phyloP scores from a whole-genome alignment of 2,797 vertebrate species.

The Chanos chanos region DNA sequence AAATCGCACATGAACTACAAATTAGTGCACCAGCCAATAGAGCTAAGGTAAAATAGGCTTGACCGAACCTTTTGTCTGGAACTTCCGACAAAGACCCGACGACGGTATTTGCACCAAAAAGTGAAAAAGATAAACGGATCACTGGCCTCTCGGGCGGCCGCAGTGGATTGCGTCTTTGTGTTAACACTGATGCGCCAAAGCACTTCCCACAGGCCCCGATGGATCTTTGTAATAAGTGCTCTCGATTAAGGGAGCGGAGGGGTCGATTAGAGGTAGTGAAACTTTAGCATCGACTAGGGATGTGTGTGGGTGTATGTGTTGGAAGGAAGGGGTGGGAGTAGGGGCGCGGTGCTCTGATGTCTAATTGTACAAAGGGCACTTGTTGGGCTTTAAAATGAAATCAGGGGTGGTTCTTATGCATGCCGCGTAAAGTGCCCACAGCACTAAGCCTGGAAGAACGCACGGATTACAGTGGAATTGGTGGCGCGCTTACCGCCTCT shows the following conservation, averaged over 20 bases:
- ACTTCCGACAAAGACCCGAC: no score
- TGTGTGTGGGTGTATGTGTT: conserved; percentile 9
- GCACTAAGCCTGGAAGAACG: no score
- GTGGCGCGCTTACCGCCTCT: no score
- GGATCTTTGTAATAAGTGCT: neutral
- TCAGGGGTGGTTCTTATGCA: conserved; percentile 10
- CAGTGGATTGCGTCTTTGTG: conserved; percentile 7
- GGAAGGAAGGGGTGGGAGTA: neutral
- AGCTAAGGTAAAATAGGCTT: conserved; percentile 75
- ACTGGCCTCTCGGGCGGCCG: neutral
- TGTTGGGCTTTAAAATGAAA: conserved; percentile 7
- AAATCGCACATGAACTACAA: conserved; percentile 80
- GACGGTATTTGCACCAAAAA: no score
- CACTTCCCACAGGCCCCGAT: neutral
- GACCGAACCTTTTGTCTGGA: no score
- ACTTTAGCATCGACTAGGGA: neutral
- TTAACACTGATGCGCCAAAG: neutral
- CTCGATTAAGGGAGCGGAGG: neutral
- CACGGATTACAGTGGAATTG: no score
- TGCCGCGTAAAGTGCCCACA: conserved; percentile 3
- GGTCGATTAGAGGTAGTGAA: conserved; percentile 2
- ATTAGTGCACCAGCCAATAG: conserved; percentile 78
- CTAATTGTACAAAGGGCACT: conserved; percentile 16
- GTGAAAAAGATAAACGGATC: no score
- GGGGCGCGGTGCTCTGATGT: conserved; percentile 7